Evolutionary conservation across 2,888 invertebrate genomes (phyloP).

Genomic region (Cactoblastis cactorum): DNA sequence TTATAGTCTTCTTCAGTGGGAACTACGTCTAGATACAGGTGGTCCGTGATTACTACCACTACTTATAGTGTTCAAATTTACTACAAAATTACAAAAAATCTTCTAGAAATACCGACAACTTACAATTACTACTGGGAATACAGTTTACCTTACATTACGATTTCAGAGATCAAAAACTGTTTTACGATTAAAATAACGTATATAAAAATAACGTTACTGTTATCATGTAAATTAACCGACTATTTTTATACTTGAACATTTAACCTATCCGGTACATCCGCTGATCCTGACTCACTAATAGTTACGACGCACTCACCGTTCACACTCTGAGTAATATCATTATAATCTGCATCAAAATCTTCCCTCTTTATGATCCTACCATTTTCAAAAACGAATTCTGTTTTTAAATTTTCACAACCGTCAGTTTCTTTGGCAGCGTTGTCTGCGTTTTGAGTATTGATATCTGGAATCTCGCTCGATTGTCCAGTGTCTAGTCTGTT

Average conservation of each 20-base stretch:
- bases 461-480: slow-evolving; percentile 4
- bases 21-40: neutral
- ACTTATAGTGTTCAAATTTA: slow-evolving; percentile 16
- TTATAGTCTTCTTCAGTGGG: neutral
- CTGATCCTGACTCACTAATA: neutral
- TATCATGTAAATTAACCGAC: neutral
- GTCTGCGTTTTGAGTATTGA: neutral
- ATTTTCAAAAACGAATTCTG: slow-evolving; percentile 18
- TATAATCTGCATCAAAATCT: neutral
- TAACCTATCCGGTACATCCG: slow-evolving; percentile 2
- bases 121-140: neutral
- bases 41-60: slow-evolving; percentile 1
- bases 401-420: slow-evolving; percentile 3
- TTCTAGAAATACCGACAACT: slow-evolving; percentile 13
- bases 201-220: slow-evolving; percentile 4
- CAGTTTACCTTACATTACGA: neutral
- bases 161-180: slow-evolving; percentile 2
- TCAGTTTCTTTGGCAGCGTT: neutral
- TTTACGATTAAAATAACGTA: slow-evolving; percentile 4
- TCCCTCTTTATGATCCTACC: slow-evolving; percentile 29
- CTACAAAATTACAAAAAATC: slow-evolving; percentile 26
- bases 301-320: neutral
- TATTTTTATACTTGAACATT: neutral
- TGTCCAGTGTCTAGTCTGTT: slow-evolving; percentile 13
- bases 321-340: neutral